These are phyloP conservation scores for Balearica regulorum DNA, from an alignment of 2,797 vertebrate genomes.

Conservation along the genomic window DNA sequence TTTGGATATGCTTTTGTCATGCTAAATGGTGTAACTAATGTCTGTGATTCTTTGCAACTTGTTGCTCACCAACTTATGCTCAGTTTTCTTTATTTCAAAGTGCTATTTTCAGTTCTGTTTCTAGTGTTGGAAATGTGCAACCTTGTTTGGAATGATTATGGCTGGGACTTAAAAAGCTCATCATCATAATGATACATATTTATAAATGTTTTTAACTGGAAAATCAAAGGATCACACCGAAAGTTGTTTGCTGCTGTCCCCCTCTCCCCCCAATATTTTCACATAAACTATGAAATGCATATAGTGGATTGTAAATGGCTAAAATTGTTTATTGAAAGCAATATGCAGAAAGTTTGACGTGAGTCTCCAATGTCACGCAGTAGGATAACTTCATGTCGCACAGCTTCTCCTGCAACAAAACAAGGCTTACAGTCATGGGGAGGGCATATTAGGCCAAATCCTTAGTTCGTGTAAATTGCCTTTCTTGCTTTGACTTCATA, in stretches of 20 bases:
- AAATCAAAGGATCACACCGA: not conserved
- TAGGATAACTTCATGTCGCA: not conserved
- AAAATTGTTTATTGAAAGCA: not conserved
- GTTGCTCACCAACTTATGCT: not conserved
- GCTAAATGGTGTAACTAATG: not conserved
- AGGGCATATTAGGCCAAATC: not conserved
- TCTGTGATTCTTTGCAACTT: not conserved
- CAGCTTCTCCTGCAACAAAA: not conserved
- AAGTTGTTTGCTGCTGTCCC: not conserved
- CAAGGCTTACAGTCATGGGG: not conserved
- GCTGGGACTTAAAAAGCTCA: not conserved
- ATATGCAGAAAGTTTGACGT: not conserved
- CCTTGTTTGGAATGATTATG: constrained; percentile 3
- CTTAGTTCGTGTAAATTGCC: not conserved
- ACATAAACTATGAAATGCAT: not conserved
- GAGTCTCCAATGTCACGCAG: not conserved
- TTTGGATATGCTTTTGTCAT: not conserved
- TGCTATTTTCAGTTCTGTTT: not conserved
- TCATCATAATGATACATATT: not conserved
- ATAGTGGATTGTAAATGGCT: not conserved
- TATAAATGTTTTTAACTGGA: not conserved
- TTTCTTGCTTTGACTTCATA: not conserved
- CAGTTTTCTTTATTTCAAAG: not conserved
- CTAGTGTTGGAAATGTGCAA: not conserved
- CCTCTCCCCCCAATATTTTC: not conserved